These are phyloP conservation scores for Denticeps clupeoides DNA, from an alignment of 2,797 vertebrate genomes.

Conservation along the genomic window DNA sequence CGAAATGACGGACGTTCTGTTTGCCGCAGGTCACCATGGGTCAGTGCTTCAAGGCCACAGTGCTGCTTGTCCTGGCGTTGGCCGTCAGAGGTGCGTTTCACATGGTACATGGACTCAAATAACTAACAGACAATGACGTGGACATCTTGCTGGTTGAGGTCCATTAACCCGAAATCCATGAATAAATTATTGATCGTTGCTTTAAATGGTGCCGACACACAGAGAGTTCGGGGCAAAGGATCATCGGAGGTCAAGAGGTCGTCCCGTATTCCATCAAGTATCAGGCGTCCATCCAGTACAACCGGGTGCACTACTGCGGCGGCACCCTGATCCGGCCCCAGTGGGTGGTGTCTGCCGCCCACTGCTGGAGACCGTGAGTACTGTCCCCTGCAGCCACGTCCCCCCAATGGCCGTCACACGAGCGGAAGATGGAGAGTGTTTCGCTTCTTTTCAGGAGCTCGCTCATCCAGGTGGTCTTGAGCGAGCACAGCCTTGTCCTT, in stretches of 20 bases:
- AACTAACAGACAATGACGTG: not conserved
- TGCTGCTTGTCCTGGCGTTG: constrained; percentile 36
- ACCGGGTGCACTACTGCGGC: constrained; percentile 51
- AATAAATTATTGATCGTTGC: no score
- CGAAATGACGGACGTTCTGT: no score
- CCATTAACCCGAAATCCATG: no score
- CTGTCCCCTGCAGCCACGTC: constrained; percentile 3
- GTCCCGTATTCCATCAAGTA: constrained; percentile 48
- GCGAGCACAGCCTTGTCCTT: constrained; percentile 45
- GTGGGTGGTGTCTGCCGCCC: constrained; percentile 67
- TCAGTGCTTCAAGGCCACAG: constrained; percentile 3
- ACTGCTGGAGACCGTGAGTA: constrained; percentile 66
- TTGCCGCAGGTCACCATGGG: constrained; percentile 42
- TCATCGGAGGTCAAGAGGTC: constrained; percentile 61
- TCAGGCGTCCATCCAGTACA: constrained; percentile 50
- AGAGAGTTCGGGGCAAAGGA: constrained; percentile 41
- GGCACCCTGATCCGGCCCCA: constrained; percentile 45
- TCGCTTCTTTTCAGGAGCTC: constrained; percentile 33
- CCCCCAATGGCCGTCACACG: no score
- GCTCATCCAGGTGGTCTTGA: constrained; percentile 45
- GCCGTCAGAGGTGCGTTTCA: constrained; percentile 36
- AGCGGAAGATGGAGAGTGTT: no score
- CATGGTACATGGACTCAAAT: not conserved
- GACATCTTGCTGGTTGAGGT: no score
- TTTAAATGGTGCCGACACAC: not conserved